Conservation (phyloP, 2,888 invertebrate species). For the Amiota minor region DNA sequence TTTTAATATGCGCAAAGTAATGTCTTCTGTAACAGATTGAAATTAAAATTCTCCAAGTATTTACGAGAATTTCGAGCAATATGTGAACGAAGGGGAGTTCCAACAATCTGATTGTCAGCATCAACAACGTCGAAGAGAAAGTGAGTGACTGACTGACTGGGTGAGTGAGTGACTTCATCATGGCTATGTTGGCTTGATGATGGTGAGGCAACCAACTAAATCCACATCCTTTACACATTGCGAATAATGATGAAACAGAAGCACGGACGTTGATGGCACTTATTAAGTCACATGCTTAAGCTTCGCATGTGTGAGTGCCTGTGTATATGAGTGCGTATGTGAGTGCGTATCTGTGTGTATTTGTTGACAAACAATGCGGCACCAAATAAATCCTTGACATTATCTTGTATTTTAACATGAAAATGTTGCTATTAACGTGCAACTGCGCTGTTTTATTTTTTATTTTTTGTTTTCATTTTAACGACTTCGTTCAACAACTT, state of each 20-base stretch:
- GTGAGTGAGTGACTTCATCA: conserved; percentile 25
- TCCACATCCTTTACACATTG: too few species aligned
- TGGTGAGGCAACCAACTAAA: neutral
- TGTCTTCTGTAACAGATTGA: conserved; percentile 30
- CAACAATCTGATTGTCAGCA: conserved; percentile 2
- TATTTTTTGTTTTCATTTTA: neutral
- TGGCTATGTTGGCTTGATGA: neutral
- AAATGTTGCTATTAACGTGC: conserved; percentile 39
- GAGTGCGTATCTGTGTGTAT: neutral
- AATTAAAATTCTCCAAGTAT: conserved; percentile 33
- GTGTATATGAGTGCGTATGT: neutral
- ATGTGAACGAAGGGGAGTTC: neutral
- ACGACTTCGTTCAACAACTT: conserved; percentile 30
- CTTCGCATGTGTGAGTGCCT: neutral
- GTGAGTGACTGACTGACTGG: conserved; percentile 9
- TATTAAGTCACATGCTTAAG: conserved; percentile 25
- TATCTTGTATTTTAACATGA: conserved; percentile 40
- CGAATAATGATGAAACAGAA: neutral
- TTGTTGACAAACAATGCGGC: conserved; percentile 29
- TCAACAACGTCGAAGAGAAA: neutral
- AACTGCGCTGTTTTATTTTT: neutral
- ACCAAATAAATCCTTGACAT: conserved; percentile 36
- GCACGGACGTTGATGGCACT: conserved; percentile 4
- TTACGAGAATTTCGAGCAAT: conserved; percentile 27
- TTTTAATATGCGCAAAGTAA: conserved; percentile 30